Evolutionary conservation across 2,888 invertebrate species (phyloP).

Genomic region (Hyposoter dolosus): DNA sequence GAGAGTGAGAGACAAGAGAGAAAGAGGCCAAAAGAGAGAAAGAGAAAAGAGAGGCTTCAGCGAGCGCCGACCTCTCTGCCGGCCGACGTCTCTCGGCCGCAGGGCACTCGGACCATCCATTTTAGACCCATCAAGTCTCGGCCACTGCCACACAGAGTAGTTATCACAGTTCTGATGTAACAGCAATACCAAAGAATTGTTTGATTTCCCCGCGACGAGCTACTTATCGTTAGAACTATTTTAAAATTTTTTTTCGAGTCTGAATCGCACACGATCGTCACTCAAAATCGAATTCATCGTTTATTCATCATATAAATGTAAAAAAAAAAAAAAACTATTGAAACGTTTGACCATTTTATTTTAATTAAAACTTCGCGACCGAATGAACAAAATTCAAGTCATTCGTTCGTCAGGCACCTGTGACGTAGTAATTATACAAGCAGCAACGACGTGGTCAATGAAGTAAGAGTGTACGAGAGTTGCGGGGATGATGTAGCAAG

Average conservation of each 20-base stretch:
- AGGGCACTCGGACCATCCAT: constrained; percentile 72
- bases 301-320: background rate
- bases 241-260: constrained; percentile 51
- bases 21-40: constrained; percentile 55
- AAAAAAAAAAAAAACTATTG: background rate
- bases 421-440: constrained; percentile 52
- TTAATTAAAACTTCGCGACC: background rate
- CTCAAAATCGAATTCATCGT: background rate
- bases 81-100: constrained; percentile 66
- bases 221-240: constrained; percentile 56
- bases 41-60: constrained; percentile 44
- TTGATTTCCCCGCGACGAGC: constrained; percentile 58
- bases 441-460: constrained; percentile 35
- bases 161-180: constrained; percentile 72
- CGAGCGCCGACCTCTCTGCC: constrained; percentile 68
- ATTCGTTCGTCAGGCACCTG: constrained; percentile 24
- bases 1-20: constrained; percentile 52
- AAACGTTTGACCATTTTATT: background rate
- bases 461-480: constrained; percentile 37
- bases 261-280: constrained; percentile 16
- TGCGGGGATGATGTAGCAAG: constrained; percentile 49
- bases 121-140: constrained; percentile 72
- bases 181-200: constrained; percentile 68
- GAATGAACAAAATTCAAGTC: background rate
- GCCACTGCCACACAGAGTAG: constrained; percentile 68